Conservation (phyloP, 1,140 invertebrate species). For the Reticulitermes speratus region DNA sequence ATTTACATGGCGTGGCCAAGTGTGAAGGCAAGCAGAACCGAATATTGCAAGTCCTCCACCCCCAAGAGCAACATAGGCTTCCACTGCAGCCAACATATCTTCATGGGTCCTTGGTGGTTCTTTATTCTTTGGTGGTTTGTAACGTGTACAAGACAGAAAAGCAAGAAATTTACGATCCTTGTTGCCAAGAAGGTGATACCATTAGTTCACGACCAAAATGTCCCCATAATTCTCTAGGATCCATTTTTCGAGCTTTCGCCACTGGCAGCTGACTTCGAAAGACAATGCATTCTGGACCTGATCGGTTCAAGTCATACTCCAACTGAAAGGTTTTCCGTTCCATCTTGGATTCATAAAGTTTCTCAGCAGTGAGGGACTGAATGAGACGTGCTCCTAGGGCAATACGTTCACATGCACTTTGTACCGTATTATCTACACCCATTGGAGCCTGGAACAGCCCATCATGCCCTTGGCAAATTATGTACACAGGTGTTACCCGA, state of each 20-base stretch:
- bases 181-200: conserved; percentile 58
- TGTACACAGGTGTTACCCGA: conserved; percentile 66
- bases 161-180: conserved; percentile 80
- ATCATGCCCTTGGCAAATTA: conserved; percentile 72
- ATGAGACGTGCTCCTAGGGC: conserved; percentile 74
- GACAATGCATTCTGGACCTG: conserved; percentile 59
- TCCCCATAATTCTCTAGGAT: conserved; percentile 80
- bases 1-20: conserved; percentile 76
- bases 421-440: conserved; percentile 65
- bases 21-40: conserved; percentile 85
- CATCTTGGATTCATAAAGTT: conserved; percentile 77
- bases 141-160: conserved; percentile 85
- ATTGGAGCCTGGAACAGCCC: conserved; percentile 76
- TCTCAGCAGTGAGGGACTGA: conserved; percentile 85
- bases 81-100: conserved; percentile 70
- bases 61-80: conserved; percentile 84
- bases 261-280: conserved; percentile 72
- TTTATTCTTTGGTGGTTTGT: conserved; percentile 53
- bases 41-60: conserved; percentile 88
- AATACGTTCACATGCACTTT: conserved; percentile 75
- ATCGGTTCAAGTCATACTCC: conserved; percentile 57
- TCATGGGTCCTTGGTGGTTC: conserved; percentile 59
- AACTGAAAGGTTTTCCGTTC: conserved; percentile 80
- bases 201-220: conserved; percentile 77
- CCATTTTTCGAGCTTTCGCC: conserved; percentile 68